Conservation (phyloP, 2,113 vertebrate species). For the Ophiodon elongatus region DNA sequence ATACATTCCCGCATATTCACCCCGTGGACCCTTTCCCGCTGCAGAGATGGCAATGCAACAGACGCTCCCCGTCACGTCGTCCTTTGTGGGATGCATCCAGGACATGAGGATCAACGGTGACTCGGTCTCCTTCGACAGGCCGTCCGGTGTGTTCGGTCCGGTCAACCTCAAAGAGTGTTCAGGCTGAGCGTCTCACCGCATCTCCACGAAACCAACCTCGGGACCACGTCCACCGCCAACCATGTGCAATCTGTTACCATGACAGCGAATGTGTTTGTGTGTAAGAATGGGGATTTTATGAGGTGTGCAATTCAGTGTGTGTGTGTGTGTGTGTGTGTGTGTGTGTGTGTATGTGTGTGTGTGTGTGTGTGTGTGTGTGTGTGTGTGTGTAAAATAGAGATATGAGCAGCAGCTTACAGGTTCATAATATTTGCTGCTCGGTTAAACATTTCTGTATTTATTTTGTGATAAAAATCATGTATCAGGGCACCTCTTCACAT, state of each 20-base stretch:
- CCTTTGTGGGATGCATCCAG: slow-evolving; percentile 90
- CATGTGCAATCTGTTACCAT: slow-evolving; percentile 77
- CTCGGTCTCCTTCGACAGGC: slow-evolving; percentile 80
- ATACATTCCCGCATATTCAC: neutral
- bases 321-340: slow-evolving; percentile 65
- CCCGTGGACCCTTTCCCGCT: neutral
- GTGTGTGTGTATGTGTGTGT: slow-evolving; percentile 33
- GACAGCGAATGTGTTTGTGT: slow-evolving; percentile 76
- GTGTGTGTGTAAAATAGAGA: slow-evolving; percentile 19
- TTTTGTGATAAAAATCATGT: slow-evolving; percentile 66
- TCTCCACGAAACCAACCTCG: slow-evolving; percentile 40
- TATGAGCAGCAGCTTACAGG: slow-evolving; percentile 45
- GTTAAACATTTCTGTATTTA: slow-evolving; percentile 79
- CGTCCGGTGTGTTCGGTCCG: slow-evolving; percentile 82
- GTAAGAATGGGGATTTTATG: slow-evolving; percentile 39
- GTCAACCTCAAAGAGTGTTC: slow-evolving; percentile 92
- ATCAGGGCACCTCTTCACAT: slow-evolving; percentile 41
- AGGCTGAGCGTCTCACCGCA: slow-evolving; percentile 66
- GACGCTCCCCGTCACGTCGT: slow-evolving; percentile 81
- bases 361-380: slow-evolving; percentile 12
- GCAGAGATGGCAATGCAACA: slow-evolving; percentile 45
- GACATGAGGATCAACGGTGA: slow-evolving; percentile 87
- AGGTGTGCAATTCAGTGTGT: slow-evolving; percentile 23
- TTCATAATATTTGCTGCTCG: slow-evolving; percentile 48
- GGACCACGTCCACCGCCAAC: slow-evolving; percentile 72